Evolutionary conservation across 2,113 vertebrate species (phyloP).

Genomic region (Centropus unirufus): DNA sequence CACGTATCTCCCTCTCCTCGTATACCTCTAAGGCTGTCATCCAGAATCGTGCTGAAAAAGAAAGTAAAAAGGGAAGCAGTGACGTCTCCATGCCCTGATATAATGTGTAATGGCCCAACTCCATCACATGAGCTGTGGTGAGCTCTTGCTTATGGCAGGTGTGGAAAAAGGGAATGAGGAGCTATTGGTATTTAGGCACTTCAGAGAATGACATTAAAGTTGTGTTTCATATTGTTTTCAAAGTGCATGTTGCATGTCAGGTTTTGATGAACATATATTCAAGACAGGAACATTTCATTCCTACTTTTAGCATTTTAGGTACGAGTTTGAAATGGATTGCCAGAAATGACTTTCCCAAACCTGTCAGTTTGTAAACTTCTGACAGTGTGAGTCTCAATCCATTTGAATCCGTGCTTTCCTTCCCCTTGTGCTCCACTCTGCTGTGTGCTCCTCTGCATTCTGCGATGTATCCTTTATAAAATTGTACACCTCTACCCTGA

Average conservation of each 20-base stretch:
- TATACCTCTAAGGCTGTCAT: background rate
- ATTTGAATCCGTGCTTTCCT: background rate
- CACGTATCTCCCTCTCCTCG: background rate
- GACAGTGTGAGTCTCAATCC: background rate
- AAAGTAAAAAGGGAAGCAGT: background rate
- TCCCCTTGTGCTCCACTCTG: background rate
- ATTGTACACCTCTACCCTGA: background rate
- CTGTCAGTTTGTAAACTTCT: background rate
- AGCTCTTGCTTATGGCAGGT: background rate
- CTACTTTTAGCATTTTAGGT: background rate
- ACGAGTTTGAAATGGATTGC: background rate
- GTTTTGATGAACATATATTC: conserved; percentile 7
- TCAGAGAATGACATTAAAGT: background rate
- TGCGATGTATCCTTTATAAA: background rate
- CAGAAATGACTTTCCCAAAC: background rate
- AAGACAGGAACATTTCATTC: conserved; percentile 4
- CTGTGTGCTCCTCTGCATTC: background rate
- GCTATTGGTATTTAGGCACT: background rate
- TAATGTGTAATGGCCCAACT: background rate
- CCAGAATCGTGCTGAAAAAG: background rate
- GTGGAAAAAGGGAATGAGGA: background rate
- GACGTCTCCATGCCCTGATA: background rate
- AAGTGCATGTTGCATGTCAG: background rate
- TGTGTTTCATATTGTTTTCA: conserved; percentile 15
- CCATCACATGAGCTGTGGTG: background rate